Conservation (phyloP, 2,797 vertebrate genomes). For the Peromyscus melanophrys region DNA sequence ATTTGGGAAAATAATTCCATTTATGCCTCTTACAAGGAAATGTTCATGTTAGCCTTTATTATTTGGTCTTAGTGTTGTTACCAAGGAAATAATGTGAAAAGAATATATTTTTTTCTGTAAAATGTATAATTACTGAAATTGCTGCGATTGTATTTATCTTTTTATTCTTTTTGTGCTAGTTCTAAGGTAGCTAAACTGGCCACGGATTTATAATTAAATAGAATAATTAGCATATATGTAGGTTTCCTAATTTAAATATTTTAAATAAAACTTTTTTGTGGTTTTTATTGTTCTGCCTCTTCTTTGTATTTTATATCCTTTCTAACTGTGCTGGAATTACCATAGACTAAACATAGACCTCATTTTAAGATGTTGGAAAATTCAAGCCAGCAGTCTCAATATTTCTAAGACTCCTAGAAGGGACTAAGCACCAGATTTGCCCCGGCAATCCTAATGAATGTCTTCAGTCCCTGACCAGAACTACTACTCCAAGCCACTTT, state of each 20-base stretch:
- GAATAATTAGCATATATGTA: not conserved
- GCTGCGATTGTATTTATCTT: constrained; percentile 34
- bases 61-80: constrained; percentile 64
- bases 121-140: constrained; percentile 65
- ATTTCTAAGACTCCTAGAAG: not conserved
- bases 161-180: not conserved
- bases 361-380: not conserved
- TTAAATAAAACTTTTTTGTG: not conserved
- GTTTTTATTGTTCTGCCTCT: not conserved
- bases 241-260: not conserved
- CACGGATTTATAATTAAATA: not conserved
- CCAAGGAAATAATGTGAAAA: constrained; percentile 73
- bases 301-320: not conserved
- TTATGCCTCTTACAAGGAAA: constrained; percentile 68
- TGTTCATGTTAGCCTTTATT: constrained; percentile 73
- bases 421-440: rapidly evolving
- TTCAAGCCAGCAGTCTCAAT: not conserved
- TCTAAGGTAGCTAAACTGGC: not conserved
- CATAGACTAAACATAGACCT: not conserved
- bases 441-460: not conserved
- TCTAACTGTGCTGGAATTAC: not conserved
- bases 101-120: constrained; percentile 48
- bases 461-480: not conserved
- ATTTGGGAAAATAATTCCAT: constrained; percentile 78
- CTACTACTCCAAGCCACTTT: not conserved